Base-by-base conservation (phyloP, 2,888 invertebrate species). In the Vanessa cardui region DNA sequence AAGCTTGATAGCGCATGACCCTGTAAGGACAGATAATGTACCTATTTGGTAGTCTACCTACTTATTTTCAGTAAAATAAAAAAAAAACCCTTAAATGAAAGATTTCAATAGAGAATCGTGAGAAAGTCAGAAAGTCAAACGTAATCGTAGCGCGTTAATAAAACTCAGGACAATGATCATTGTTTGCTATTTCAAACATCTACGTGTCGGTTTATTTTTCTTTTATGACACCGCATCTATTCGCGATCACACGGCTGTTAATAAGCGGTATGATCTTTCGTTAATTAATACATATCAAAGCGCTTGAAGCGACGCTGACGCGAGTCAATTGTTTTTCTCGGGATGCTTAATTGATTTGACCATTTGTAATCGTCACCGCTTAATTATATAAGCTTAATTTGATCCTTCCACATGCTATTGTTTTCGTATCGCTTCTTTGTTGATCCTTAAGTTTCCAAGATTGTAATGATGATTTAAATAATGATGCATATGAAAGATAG, bases 281-380 rank as follows among this genome's bases (percentile, higher is more conserved):
- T 64, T 54, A 68, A 68, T 68, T 64, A 60, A 64, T 45, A 56
- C 49, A 31, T 47, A 61, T 33, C 64, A 64, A 50, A 52, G 18
- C 2, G 54, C 31, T 54, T 39, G 58, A 58, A 20, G 31, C 64
- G 62, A 45, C 44, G 26, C 46, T 31, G 54, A 62, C n/a, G 12
- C 15, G 26, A 26, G 45, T n/a, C 39, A 50, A 50, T 50, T 64
- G 21, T 47, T 18, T 39, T 58, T 58, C 64, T 39, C 44, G 49
- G 64, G 44, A 58, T 49, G 47, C 39, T 50, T 64, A 58, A 64
- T 64, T 20, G 49, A 44, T 58, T 64, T n/a, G 64, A 58, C 44
- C 58, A 58, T 64, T 63, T 50, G 58, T 33, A 8, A 54, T n/a
- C 26, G 52, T 52, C 21, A 26, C 26, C 56, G 26, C 31, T 20